Evolutionary conservation across 2,797 vertebrate species (phyloP), one percentile per base, ranked within the genome.

Genomic region (Myripristis jacobus): DNA sequence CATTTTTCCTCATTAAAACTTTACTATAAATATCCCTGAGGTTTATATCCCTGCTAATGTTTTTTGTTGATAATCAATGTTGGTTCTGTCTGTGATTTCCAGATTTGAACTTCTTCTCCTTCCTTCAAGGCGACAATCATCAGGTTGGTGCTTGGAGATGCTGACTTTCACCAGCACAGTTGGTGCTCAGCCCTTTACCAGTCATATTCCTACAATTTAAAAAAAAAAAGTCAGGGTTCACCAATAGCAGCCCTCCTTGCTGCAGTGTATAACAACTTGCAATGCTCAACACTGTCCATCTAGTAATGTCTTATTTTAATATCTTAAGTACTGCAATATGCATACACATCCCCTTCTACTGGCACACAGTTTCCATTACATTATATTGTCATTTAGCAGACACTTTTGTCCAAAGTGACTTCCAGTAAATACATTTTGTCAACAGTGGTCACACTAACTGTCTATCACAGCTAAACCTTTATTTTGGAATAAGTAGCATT

Each of bases 81-180:
- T 48, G n/a, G 53, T 12, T 78, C 16, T 73, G 22, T 24, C 16
- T 84, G 10, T 77, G 0, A 41, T 87, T 84, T 73, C n/a, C 93
- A 99, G 98, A 98, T 90, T 92, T 99, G 93, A 98, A 98, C 93
- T 98, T 98, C 94, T 99, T 99, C 90, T 96, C 97, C 82, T 99
- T 99, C 89, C 94, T 99, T 87, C 97, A 98, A 95, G 96, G 97
- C 84, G 98, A 99, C 94, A 99, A 97, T 96, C 97, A 98, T 95
- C 97, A 98, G 96, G 98, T 99, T 92, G 70, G 94, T 16, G 24
- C 44, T 55, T 12, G 34, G 29, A 63, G 29, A 4, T 19, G 12
- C 16, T 46, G 29, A 51, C 9, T 59, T 52, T 8, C 36, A 21
- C 18, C 27, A 59, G 8, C 7, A 13, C 34, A 68, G 65, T 18